Conservation (phyloP, 2,888 invertebrate species). For the Ophion ventricosus region DNA sequence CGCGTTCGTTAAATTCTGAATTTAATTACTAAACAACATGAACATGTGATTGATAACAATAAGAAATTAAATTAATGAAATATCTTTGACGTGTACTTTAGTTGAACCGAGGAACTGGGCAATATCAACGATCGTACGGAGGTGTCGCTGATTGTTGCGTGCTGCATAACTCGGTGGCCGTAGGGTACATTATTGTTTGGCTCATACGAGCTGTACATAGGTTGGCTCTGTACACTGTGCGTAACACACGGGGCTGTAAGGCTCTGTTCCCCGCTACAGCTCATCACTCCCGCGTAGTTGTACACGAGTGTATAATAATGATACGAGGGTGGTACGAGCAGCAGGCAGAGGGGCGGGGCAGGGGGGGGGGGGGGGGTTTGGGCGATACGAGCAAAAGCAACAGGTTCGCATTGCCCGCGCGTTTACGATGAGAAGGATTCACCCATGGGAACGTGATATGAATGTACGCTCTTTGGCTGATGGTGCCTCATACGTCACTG, state of each 20-base stretch:
- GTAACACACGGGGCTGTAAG: conserved; percentile 24
- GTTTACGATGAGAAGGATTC: conserved; percentile 64
- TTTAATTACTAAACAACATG: too few relatives aligned
- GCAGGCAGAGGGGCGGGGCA: conserved; percentile 26
- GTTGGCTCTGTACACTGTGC: neutral
- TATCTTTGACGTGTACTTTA: neutral
- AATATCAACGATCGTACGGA: conserved; percentile 4
- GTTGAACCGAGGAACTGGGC: neutral
- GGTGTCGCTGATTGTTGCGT: neutral
- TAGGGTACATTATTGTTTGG: conserved; percentile 17
- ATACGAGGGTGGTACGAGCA: neutral
- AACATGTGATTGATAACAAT: too few relatives aligned
- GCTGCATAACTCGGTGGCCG: neutral
- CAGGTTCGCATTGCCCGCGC: conserved; percentile 63
- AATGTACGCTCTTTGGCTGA: conserved; percentile 42
- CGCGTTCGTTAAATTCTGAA: too few relatives aligned
- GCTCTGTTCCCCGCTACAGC: neutral
- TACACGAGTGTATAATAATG: conserved; percentile 24
- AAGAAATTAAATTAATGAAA: neutral
- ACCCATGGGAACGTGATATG: conserved; percentile 61
- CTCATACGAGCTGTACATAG: neutral
- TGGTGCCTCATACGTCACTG: conserved; percentile 40
- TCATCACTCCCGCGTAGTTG: conserved; percentile 37
- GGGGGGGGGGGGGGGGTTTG: neutral
- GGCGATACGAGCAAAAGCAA: conserved; percentile 60